A percentile compares a stretch with the other conserved stretches of the same genome.
Conservation (phyloP, 1,140 invertebrate species). For the Homarus americanus region DNA sequence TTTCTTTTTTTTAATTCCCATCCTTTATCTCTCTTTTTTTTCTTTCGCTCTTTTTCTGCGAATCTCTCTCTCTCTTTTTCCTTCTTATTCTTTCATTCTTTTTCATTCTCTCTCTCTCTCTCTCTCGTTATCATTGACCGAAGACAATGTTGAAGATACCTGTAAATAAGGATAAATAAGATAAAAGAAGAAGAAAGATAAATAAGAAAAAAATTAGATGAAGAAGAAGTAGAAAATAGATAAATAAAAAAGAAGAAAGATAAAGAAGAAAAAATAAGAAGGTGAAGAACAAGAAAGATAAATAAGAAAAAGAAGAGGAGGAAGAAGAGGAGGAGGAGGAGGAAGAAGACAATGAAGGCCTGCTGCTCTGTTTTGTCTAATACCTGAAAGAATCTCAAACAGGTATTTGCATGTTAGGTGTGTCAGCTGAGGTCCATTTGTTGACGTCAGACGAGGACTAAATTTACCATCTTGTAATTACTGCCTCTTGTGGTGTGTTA, state of each 20-base stretch:
- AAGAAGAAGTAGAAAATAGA: no score
- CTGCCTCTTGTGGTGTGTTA: background rate
- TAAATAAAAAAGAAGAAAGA: no score
- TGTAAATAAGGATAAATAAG: no score
- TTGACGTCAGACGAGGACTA: background rate
- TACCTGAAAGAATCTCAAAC: background rate
- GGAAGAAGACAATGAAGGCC: no score
- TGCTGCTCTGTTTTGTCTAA: background rate
- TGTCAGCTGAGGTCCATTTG: background rate
- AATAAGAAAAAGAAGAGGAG: no score
- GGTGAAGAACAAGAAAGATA: no score
- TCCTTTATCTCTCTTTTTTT: background rate
- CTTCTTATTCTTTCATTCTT: background rate
- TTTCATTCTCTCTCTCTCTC: background rate
- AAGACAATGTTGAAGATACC: no score
- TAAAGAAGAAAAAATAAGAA: no score
- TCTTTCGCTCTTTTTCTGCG: background rate
- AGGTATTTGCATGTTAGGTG: constrained; percentile 7
- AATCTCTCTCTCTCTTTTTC: background rate
- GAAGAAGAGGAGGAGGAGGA: no score
- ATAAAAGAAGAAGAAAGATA: no score
- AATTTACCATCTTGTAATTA: background rate
- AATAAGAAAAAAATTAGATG: no score
- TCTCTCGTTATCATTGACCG: background rate
- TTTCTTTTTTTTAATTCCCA: no score